These are phyloP conservation scores for Poecilia velifera DNA, from an alignment of 2,797 vertebrate genomes.

Conservation along the genomic window DNA sequence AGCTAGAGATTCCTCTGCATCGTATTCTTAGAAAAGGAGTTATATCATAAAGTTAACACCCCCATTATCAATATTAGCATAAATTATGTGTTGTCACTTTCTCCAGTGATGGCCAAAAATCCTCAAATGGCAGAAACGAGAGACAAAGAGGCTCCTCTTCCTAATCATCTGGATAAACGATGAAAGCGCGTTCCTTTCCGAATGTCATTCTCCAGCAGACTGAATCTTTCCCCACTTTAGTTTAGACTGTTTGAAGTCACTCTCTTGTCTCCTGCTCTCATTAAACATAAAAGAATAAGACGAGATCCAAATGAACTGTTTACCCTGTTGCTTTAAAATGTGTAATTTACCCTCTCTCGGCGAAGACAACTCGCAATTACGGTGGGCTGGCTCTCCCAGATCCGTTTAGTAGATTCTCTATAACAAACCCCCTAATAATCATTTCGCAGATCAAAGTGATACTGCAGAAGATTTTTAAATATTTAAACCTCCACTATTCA, in stretches of 20 bases:
- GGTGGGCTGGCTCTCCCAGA: conserved; percentile 73
- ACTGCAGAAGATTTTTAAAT: conserved; percentile 83
- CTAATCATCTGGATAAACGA: conserved; percentile 75
- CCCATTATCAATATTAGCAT: conserved; percentile 36
- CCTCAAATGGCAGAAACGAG: conserved; percentile 50
- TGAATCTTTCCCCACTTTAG: conserved; percentile 70
- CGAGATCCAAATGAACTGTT: conserved; percentile 83
- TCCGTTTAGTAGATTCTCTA: conserved; percentile 83
- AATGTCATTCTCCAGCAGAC: conserved; percentile 73
- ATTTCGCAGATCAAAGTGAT: conserved; percentile 83
- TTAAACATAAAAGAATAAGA: conserved; percentile 80
- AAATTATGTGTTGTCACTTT: conserved; percentile 39
- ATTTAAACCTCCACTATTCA: conserved; percentile 84
- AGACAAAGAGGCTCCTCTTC: conserved; percentile 76
- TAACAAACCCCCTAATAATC: conserved; percentile 86
- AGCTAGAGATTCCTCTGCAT: conserved; percentile 11
- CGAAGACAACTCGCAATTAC: conserved; percentile 80
- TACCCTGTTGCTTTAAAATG: conserved; percentile 83
- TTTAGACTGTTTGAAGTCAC: conserved; percentile 79
- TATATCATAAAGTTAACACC: conserved; percentile 22
- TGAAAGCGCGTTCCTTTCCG: conserved; percentile 68
- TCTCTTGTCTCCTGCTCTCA: conserved; percentile 81
- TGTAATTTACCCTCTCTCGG: conserved; percentile 80
- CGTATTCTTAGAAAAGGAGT: conserved; percentile 6
- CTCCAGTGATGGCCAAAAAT: conserved; percentile 52